Base-by-base conservation (phyloP, 2,797 vertebrate genomes). In the Sebastes aleutianus region DNA sequence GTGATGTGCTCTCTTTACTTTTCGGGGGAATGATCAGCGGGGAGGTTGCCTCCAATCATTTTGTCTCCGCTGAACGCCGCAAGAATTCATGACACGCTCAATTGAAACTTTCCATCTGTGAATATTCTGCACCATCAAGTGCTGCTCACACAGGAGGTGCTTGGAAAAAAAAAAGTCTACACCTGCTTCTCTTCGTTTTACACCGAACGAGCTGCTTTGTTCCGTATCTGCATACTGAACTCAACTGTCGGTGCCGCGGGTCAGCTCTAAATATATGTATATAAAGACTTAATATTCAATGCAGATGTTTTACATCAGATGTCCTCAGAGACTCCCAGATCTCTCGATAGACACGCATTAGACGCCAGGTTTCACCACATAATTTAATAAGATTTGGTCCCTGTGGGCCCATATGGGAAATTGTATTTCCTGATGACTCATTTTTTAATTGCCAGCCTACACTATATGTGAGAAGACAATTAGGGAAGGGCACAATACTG, bases 21-120 rank as follows among this genome's bases (percentile, higher is more conserved):
- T 78, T 16, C 26, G 16, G 34, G n/a, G 34, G 57, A 62, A 31
- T 27, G 47, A 83, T 76, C 79, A 61, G 73, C 36, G 1, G 70
- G 78, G 73, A 70, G 65, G 58, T 22, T 65, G 34, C 66, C 47
- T 78, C 70, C 26, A 20, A 56, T 87, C 22, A 47, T 66, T 80
- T 62, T 78, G 32, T 68, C 75, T 72, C 27, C 1, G 14, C 62
- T 74, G 26, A 74, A 58, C 14, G 18, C 56, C 36, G 22, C 70
- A 31, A 70, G 59, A 43, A 89, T 80, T 77, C 68, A 66, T 77
- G 68, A 72, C 43, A 76, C 22, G 50, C 84, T 80, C 70, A 83
- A 61, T 59, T 80, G 77, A 77, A 82, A 74, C 43, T 59, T 70
- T 78, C 57, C 43, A 69, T 66, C 79, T 76, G 79, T 75, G 32